Evolutionary conservation across 2,113 vertebrate species (phyloP), one percentile per base, ranked within the genome.

Genomic region (Panurus biarmicus): DNA sequence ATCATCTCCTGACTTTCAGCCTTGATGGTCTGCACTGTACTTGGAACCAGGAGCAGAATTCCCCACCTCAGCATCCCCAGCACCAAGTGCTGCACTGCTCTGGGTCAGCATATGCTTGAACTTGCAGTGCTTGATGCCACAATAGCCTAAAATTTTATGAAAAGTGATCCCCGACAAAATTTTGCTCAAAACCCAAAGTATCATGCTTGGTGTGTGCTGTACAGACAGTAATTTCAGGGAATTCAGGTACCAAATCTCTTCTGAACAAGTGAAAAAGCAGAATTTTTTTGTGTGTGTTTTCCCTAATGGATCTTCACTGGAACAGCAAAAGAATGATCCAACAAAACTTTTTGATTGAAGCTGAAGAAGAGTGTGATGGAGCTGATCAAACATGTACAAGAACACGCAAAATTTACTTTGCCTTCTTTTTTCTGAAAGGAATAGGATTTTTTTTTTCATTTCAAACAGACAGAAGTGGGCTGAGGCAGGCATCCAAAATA

Each of bases 131-230:
- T 60, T n/a, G 7, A 66, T 45, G 14, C 28, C 69, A 76, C n/a
- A 75, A 17, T 23, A 58, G 23, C 33, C 61, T 50, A 64, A 76
- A 74, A 66, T 48, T 21, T 42, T n/a, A 61, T 0, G 0, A 48
- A 36, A 88, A 71, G 12, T 20, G 25, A 84, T 48, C 31, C 8
- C 5, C 2, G 3, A n/a, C 22, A 66, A 47, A 40, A 64, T 35
- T 78, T 60, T 85, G 2, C 24, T 69, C 45, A 79, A 61, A 2
- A 3, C 14, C 65, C 50, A 56, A 11, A 65, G 25, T 31, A 48
- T 8, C 6, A 2, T 73, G 22, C 17, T 61, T 72, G 19, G 10
- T 0, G 0, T 14, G n/a, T 42, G 12, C 31, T 66, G 13, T 50
- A 50, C 25, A 50, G 74, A 28, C 12, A 78, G 12, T 28, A 57